phyloP scores from a whole-genome alignment of 2,888 invertebrate species.

The Sesia apiformis region DNA sequence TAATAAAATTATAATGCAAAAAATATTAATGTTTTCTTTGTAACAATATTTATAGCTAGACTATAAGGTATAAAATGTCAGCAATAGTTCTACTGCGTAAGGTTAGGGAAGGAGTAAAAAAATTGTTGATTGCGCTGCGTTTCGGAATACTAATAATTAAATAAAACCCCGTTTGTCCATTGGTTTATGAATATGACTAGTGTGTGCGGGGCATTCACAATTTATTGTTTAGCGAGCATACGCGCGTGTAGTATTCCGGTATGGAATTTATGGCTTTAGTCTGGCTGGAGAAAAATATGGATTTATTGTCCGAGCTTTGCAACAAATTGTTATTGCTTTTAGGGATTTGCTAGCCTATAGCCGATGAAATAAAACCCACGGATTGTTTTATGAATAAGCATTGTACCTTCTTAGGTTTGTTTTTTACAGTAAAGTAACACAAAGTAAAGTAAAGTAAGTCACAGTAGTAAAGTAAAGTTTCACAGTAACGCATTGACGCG shows the following conservation, averaged over 20 bases:
- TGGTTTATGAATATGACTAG: conserved; percentile 15
- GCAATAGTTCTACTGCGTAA: too few relatives aligned
- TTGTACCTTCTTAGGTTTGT: conserved; percentile 8
- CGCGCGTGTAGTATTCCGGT: conserved; percentile 41
- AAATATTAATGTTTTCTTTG: too few relatives aligned
- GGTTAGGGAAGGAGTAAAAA: not conserved
- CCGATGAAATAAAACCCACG: not conserved
- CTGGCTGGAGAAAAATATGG: conserved; percentile 53
- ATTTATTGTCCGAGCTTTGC: conserved; percentile 43
- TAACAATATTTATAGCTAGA: too few relatives aligned
- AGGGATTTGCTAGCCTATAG: conserved; percentile 13
- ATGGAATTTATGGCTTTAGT: conserved; percentile 51
- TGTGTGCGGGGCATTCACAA: conserved; percentile 35
- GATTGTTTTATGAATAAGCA: not conserved
- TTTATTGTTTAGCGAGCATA: conserved; percentile 60
- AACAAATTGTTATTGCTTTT: conserved; percentile 46
- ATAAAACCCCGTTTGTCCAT: conserved; percentile 21
- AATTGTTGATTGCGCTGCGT: not conserved
- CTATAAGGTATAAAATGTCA: too few relatives aligned
- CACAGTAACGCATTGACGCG: too few relatives aligned
- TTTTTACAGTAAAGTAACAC: too few relatives aligned
- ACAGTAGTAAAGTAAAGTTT: too few relatives aligned
- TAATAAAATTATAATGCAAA: too few relatives aligned
- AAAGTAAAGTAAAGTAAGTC: too few relatives aligned
- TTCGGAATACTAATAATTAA: conserved; percentile 19